phyloP scores from a whole-genome alignment of 1,140 invertebrate genomes.

The Drosophila chauvacae region DNA sequence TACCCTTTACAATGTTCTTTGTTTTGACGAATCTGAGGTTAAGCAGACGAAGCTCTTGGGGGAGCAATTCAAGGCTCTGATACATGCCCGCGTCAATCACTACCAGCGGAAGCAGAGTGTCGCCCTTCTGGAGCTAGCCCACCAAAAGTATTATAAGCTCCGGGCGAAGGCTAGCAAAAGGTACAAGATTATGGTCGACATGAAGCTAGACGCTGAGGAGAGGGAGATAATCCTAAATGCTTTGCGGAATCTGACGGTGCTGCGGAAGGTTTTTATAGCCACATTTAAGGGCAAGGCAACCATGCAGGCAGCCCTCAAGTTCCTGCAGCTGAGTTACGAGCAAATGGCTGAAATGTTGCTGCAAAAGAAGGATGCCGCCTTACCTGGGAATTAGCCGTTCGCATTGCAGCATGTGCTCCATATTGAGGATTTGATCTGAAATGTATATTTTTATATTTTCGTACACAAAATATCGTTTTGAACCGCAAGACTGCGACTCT shows the following conservation, averaged over 20 bases:
- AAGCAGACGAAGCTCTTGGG: conserved; percentile 28
- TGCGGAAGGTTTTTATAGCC: conserved; percentile 41
- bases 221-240: conserved; percentile 32
- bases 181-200: conserved; percentile 31
- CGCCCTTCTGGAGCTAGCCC: conserved; percentile 21
- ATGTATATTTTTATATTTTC: conserved; percentile 1
- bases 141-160: conserved; percentile 34
- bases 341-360: conserved; percentile 15
- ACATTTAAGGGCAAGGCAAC: conserved; percentile 32
- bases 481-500: background rate
- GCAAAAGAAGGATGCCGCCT: conserved; percentile 4
- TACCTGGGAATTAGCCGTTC: conserved; percentile 78
- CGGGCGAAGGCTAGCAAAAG: conserved; percentile 10
- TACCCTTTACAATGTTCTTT: conserved; percentile 31
- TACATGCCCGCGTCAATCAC: conserved; percentile 14
- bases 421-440: conserved; percentile 76
- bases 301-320: conserved; percentile 23
- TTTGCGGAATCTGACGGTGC: conserved; percentile 25
- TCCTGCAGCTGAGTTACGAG: conserved; percentile 30
- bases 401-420: conserved; percentile 74
- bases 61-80: conserved; percentile 10
- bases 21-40: conserved; percentile 14
- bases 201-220: conserved; percentile 29
- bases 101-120: conserved; percentile 5
- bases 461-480: background rate